Evolutionary conservation across 2,888 invertebrate species (phyloP), one percentile per base, ranked within the genome.

Genomic region (Cordilura impudica): DNA sequence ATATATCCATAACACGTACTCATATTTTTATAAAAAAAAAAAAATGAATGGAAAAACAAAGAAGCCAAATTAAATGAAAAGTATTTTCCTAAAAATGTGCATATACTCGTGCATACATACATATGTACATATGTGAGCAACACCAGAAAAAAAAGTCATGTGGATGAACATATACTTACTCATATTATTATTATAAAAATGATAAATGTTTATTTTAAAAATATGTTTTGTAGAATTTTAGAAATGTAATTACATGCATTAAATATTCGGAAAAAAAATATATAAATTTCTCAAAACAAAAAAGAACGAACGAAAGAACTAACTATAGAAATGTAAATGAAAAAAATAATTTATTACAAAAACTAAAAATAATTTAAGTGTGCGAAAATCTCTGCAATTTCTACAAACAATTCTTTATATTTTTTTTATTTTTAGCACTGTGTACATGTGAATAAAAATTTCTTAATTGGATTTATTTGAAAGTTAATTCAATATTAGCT

Each of bases 1-100:
- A 71, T 69, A 63, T 72, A 72, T 72, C 71, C 45, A 69, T 67
- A 67, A 56, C 75, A 79, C 75, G 75, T 75, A 72, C 71, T 69
- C 56, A 67, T 45, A 63, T 35, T 61, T 12, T 18, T 65, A 56
- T 51, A 18, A 63, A 47, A 45, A 47, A 35, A 19, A 26, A 14
- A 45, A 51, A 4, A 56, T 21, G 10, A n/a, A 63, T 53, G 29
- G 16, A 45, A 72, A 61, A 72, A 75, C 60, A 78, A 74, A 65
- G 54, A 66, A 70, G 67, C 35, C 45, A 78, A 75, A 75, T 79
- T 71, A 71, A 75, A 79, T 67, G 49, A 61, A 71, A 75, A 61
- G 51, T 54, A 66, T 65, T 74, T 69, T 53, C 4, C 14, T 18
- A 63, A 75, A 63, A 49, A 39, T 39, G 23, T 61, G 23, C 45